phyloP scores from a whole-genome alignment of 2,797 vertebrate species.

The Lagorchestes hirsutus region DNA sequence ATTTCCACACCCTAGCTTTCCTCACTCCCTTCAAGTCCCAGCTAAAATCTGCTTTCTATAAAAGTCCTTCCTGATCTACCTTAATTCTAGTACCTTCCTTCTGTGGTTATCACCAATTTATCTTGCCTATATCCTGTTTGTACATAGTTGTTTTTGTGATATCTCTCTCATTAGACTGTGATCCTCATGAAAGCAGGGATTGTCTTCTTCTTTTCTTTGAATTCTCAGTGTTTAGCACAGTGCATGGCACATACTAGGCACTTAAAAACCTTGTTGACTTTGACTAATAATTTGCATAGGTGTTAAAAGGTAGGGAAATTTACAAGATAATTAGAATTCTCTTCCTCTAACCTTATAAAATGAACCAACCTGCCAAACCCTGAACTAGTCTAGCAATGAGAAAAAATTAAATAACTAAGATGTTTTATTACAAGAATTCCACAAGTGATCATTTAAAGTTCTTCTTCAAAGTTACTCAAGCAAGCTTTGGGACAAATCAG shows the following conservation, averaged over 20 bases:
- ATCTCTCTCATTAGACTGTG: not conserved
- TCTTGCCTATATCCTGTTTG: not conserved
- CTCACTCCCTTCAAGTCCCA: not conserved
- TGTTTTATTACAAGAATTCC: conserved; percentile 46
- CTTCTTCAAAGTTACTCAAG: conserved; percentile 32
- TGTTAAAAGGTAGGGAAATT: conserved; percentile 27
- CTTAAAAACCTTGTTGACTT: not conserved
- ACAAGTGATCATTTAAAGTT: conserved; percentile 45
- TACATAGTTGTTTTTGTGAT: not conserved
- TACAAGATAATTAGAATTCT: conserved; percentile 55
- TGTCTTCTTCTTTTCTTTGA: not conserved
- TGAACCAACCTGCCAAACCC: conserved; percentile 50
- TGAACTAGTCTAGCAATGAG: conserved; percentile 33
- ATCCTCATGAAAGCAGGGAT: not conserved
- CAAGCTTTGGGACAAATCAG: conserved; percentile 6
- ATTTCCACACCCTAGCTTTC: not conserved
- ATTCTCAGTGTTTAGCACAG: not conserved
- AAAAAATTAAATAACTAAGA: conserved; percentile 58
- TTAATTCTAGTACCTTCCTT: not conserved
- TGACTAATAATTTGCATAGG: not conserved
- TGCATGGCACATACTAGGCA: not conserved
- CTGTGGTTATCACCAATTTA: not conserved
- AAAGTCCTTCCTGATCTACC: not conserved
- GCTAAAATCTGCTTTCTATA: not conserved
- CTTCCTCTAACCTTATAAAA: conserved; percentile 48